Percentiles rank a stretch among this genome's conserved stretches.
phyloP scores from a whole-genome alignment of 1,140 invertebrate species.

The Zaprionus africanus region DNA sequence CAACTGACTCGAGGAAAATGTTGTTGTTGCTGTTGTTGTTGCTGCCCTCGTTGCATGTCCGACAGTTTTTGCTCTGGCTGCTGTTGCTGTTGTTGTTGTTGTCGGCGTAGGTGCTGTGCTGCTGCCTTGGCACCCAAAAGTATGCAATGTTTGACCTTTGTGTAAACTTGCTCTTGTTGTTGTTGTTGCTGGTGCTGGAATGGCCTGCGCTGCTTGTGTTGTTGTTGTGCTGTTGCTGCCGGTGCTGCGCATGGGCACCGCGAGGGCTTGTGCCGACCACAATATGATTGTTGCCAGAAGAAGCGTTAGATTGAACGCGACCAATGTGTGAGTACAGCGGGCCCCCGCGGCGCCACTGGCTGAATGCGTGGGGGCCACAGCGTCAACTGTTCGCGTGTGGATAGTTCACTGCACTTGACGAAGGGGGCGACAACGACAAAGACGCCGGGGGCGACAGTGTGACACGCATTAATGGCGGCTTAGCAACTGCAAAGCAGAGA shows the following conservation, averaged over 20 bases:
- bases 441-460: background rate
- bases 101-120: constrained; percentile 15
- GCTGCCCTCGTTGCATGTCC: constrained; percentile 59
- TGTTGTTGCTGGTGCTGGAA: constrained; percentile 21
- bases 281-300: constrained; percentile 63
- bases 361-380: constrained; percentile 84
- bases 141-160: constrained; percentile 46
- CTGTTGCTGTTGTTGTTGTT: constrained; percentile 5
- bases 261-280: constrained; percentile 78
- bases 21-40: constrained; percentile 11
- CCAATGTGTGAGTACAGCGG: constrained; percentile 72
- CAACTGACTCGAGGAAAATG: constrained; percentile 48
- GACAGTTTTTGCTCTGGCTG: constrained; percentile 34
- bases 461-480: constrained; percentile 12
- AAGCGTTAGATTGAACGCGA: constrained; percentile 61
- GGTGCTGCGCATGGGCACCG: constrained; percentile 73
- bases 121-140: constrained; percentile 51
- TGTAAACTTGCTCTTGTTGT: background rate
- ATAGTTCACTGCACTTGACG: constrained; percentile 60
- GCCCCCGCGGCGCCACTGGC: constrained; percentile 84
- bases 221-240: constrained; percentile 33
- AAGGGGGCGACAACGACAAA: background rate
- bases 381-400: constrained; percentile 72
- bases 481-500: background rate
- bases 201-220: constrained; percentile 10